Percentiles rank a stretch among this genome's conserved stretches.
These are phyloP conservation scores for Polydrusus cervinus DNA, from an alignment of 2,888 invertebrate species.

Conservation along the genomic window DNA sequence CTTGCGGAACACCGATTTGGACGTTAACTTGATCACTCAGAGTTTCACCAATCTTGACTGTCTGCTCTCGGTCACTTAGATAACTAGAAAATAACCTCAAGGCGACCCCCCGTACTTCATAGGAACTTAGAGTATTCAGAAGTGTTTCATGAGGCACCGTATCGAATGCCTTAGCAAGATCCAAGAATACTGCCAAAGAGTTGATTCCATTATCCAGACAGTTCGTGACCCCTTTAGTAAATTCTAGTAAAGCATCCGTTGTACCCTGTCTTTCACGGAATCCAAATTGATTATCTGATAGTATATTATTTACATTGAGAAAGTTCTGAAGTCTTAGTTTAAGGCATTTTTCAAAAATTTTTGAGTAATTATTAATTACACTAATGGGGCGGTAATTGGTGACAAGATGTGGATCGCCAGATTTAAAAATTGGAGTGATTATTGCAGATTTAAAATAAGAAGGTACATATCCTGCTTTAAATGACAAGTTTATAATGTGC, in stretches of 20 bases:
- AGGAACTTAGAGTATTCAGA: not conserved
- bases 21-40: conserved; percentile 7
- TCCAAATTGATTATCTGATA: not conserved
- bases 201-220: not conserved
- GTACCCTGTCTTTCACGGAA: not conserved
- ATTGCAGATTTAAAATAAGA: not conserved
- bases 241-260: not conserved
- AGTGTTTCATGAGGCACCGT: not conserved
- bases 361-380: not conserved
- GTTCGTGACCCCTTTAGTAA: not conserved
- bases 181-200: not conserved
- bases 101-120: not conserved
- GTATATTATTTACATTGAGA: not conserved
- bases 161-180: not conserved
- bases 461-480: not conserved
- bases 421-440: not conserved
- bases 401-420: not conserved
- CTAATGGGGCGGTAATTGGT: not conserved
- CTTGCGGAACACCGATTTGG: conserved; percentile 22
- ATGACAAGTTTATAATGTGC: not conserved
- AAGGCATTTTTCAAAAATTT: not conserved
- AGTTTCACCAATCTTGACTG: conserved; percentile 9
- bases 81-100: not conserved
- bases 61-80: conserved; percentile 2
- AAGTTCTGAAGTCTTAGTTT: not conserved